Conservation (phyloP, 2,113 vertebrate genomes). For the Arenaria interpres region DNA sequence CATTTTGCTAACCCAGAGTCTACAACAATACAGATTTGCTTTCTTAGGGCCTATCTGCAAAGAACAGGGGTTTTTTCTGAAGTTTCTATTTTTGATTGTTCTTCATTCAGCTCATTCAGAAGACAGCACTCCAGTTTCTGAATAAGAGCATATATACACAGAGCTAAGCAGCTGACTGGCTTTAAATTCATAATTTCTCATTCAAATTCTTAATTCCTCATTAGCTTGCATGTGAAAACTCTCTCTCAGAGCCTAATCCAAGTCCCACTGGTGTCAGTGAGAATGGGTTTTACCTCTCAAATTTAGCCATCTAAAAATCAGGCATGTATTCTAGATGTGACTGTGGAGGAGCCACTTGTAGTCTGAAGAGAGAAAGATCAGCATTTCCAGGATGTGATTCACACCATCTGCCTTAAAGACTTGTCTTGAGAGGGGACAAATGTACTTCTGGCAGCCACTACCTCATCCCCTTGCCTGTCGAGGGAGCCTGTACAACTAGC, state of each 20-base stretch:
- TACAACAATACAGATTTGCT: background rate
- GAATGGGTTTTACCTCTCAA: background rate
- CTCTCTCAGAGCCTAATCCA: background rate
- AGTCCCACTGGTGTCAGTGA: background rate
- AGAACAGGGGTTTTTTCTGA: background rate
- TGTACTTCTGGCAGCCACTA: background rate
- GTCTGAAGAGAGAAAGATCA: background rate
- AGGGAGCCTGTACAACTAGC: background rate
- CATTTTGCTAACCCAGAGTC: background rate
- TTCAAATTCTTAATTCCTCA: constrained; percentile 24
- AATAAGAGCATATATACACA: background rate
- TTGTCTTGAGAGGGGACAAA: background rate
- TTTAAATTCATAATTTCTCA: constrained; percentile 1
- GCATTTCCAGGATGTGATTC: constrained; percentile 4
- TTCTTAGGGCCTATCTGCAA: background rate
- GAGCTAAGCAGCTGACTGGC: background rate
- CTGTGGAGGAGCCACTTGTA: background rate
- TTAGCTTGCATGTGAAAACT: background rate
- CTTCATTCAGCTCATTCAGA: background rate
- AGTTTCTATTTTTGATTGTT: constrained; percentile 6
- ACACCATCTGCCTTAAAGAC: background rate
- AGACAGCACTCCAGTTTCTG: background rate
- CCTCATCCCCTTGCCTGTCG: background rate
- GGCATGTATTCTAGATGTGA: background rate
- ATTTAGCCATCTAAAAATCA: constrained; percentile 33